Percentiles rank a stretch among this genome's conserved stretches.
These are phyloP conservation scores for Helicoverpa assulta DNA, from an alignment of 2,888 invertebrate species.

Conservation along the genomic window DNA sequence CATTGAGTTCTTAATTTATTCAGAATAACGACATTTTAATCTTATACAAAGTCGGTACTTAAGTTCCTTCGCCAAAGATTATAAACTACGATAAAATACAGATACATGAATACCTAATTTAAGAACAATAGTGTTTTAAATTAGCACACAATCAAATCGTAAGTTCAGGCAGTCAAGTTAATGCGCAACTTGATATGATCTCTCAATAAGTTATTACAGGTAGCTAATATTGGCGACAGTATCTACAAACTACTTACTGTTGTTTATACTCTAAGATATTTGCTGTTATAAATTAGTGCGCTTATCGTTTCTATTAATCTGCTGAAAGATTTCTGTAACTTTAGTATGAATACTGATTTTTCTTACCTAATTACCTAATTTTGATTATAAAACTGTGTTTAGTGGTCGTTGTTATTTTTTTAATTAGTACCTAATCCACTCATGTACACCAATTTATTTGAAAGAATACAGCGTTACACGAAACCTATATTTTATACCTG, in stretches of 20 bases:
- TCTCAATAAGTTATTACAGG: constrained; percentile 30
- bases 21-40: too few relatives aligned
- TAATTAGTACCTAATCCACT: background rate
- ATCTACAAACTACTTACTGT: constrained; percentile 31
- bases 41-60: too few relatives aligned
- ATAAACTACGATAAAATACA: constrained; percentile 19
- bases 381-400: background rate
- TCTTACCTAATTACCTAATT: background rate
- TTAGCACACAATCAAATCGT: constrained; percentile 45
- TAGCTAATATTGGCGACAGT: constrained; percentile 24
- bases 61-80: constrained; percentile 14
- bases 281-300: constrained; percentile 15
- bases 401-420: background rate
- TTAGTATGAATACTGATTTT: background rate
- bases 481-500: too few relatives aligned
- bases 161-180: constrained; percentile 16
- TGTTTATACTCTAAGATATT: constrained; percentile 7
- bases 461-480: too few relatives aligned
- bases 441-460: too few relatives aligned
- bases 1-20: too few relatives aligned
- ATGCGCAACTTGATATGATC: constrained; percentile 47
- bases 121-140: constrained; percentile 42
- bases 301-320: constrained; percentile 25
- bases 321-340: background rate
- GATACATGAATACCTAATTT: constrained; percentile 12